A percentile compares a stretch with the other conserved stretches of the same genome.
Conservation (phyloP, 2,113 vertebrate genomes). For the Terrapene triunguis region DNA sequence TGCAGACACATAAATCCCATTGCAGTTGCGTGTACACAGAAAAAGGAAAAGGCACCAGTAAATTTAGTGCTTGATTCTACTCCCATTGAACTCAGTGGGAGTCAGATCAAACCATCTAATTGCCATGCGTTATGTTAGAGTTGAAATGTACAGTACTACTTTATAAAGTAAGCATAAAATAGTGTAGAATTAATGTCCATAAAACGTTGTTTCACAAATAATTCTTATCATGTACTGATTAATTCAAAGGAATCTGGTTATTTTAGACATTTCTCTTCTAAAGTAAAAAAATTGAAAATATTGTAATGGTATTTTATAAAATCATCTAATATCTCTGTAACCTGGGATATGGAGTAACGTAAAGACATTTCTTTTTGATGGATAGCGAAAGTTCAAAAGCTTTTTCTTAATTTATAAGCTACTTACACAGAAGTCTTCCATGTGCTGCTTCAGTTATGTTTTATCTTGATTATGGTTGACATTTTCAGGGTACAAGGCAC, state of each 20-base stretch:
- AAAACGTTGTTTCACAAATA: not conserved
- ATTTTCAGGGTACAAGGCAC: constrained; percentile 40
- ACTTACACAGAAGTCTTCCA: constrained; percentile 28
- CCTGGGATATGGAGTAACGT: not conserved
- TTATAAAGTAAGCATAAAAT: not conserved
- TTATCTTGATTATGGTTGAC: constrained; percentile 55
- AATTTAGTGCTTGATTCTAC: not conserved
- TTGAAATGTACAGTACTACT: not conserved
- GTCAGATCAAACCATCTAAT: not conserved
- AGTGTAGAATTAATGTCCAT: not conserved
- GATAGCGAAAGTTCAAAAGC: constrained; percentile 41
- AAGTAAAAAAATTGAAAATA: constrained; percentile 38
- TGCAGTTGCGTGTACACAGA: not conserved
- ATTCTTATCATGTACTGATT: not conserved
- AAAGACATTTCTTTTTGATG: constrained; percentile 39
- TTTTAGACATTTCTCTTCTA: constrained; percentile 2
- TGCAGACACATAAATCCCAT: not conserved
- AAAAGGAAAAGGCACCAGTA: not conserved
- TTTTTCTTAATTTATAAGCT: constrained; percentile 57
- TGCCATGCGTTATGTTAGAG: not conserved
- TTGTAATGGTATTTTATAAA: constrained; percentile 1
- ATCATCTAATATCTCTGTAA: constrained; percentile 22
- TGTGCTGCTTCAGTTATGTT: constrained; percentile 19
- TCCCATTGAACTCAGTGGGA: not conserved
- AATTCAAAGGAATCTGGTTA: not conserved